phyloP scores from a whole-genome alignment of 1,140 invertebrate genomes.

The Heliconius hewitsoni region DNA sequence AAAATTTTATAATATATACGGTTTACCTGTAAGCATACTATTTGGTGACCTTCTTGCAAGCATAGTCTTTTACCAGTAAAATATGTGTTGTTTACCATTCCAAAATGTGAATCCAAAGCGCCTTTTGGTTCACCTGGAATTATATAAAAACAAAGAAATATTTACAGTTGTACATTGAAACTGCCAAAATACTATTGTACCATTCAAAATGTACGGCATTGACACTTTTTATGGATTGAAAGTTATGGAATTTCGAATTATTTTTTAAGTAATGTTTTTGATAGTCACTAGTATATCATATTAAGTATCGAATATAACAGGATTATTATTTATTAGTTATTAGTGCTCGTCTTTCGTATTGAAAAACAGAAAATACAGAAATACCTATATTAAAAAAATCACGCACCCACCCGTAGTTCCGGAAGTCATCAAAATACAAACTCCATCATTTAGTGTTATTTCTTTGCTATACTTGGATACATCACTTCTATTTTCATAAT shows the following conservation, averaged over 20 bases:
- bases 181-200: no score
- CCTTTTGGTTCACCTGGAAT: conserved; percentile 92
- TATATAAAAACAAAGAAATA: conserved; percentile 7
- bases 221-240: no score
- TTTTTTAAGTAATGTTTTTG: no score
- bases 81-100: conserved; percentile 93
- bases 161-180: background rate
- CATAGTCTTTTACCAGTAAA: conserved; percentile 84
- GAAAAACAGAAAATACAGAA: no score
- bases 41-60: conserved; percentile 80
- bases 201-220: no score
- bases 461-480: conserved; percentile 55
- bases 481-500: conserved; percentile 45
- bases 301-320: no score
- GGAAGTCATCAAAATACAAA: conserved; percentile 94
- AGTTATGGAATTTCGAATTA: no score
- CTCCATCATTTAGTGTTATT: conserved; percentile 86
- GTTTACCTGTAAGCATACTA: conserved; percentile 70
- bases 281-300: no score
- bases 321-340: no score
- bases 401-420: conserved; percentile 83
- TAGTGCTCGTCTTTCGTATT: no score
- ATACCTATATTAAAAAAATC: conserved; percentile 6
- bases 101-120: conserved; percentile 90
- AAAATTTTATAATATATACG: background rate